These are phyloP conservation scores for Halcyon badia DNA, from an alignment of 2,797 vertebrate genomes.

Conservation along the genomic window DNA sequence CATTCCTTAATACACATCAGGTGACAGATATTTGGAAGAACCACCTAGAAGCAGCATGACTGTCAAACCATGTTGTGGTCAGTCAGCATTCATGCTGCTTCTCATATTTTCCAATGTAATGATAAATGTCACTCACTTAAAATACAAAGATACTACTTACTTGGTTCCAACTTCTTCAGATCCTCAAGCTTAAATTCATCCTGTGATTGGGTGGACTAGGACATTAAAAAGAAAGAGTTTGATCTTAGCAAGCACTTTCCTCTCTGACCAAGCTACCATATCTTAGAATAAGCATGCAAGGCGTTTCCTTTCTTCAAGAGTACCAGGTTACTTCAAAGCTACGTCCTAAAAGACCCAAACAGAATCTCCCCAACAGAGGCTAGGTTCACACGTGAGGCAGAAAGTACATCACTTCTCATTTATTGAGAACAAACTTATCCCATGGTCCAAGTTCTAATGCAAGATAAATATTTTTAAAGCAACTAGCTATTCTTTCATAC, in stretches of 20 bases:
- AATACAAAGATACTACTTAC: constrained; percentile 82
- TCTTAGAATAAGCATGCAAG: background rate
- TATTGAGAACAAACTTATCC: background rate
- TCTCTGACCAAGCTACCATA: background rate
- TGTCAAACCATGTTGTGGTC: background rate
- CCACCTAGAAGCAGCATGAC: background rate
- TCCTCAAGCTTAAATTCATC: constrained; percentile 97
- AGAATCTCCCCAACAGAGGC: background rate
- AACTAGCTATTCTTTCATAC: background rate
- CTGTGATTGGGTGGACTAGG: constrained; percentile 91
- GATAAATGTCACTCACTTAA: background rate
- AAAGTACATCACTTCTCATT: background rate
- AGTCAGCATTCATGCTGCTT: background rate
- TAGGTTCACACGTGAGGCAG: background rate
- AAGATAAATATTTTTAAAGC: background rate
- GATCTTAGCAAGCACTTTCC: background rate
- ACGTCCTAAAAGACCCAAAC: background rate
- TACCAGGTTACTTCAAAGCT: background rate
- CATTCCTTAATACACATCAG: background rate
- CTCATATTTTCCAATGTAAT: background rate
- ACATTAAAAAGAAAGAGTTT: constrained; percentile 49
- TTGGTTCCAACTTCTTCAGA: constrained; percentile 95
- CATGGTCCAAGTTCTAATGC: background rate
- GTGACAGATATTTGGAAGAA: background rate
- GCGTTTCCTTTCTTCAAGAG: background rate